phyloP scores from a whole-genome alignment of 1,140 invertebrate species.

The Euglossa dilemma region DNA sequence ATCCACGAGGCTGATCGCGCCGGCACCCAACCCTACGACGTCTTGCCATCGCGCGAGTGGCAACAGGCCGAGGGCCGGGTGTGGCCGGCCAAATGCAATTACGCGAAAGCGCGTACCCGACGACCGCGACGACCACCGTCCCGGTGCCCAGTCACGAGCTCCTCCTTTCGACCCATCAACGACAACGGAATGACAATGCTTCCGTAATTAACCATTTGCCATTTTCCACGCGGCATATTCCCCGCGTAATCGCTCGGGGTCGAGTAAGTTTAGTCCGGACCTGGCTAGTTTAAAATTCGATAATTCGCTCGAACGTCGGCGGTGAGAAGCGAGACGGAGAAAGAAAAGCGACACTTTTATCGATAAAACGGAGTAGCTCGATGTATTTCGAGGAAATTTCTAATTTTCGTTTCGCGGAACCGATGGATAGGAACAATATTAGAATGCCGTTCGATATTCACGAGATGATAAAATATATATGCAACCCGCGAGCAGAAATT shows the following conservation, averaged over 20 bases:
- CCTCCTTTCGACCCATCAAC: slow-evolving; percentile 21
- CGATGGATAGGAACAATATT: too few species aligned
- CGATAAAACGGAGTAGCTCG: too few species aligned
- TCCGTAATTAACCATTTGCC: neutral
- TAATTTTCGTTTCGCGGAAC: too few species aligned
- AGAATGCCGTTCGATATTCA: too few species aligned
- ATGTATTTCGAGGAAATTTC: too few species aligned
- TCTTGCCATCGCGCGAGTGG: slow-evolving; percentile 36
- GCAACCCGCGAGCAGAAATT: too few species aligned
- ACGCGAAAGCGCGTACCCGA: slow-evolving; percentile 71
- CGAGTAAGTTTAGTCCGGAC: too few species aligned
- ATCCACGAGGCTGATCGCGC: slow-evolving; percentile 19
- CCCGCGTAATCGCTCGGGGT: neutral
- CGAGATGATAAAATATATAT: too few species aligned
- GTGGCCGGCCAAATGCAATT: slow-evolving; percentile 75
- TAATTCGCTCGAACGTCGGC: too few species aligned
- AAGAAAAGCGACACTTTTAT: too few species aligned
- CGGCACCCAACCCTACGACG: neutral
- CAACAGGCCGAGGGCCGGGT: slow-evolving; percentile 64
- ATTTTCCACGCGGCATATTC: neutral
- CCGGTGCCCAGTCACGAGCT: neutral
- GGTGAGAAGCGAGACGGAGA: too few species aligned
- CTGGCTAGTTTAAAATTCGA: too few species aligned
- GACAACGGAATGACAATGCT: slow-evolving; percentile 29
- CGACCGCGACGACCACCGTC: slow-evolving; percentile 30